Evolutionary conservation across 2,113 vertebrate species (phyloP).

Genomic region (Capra hircus): DNA sequence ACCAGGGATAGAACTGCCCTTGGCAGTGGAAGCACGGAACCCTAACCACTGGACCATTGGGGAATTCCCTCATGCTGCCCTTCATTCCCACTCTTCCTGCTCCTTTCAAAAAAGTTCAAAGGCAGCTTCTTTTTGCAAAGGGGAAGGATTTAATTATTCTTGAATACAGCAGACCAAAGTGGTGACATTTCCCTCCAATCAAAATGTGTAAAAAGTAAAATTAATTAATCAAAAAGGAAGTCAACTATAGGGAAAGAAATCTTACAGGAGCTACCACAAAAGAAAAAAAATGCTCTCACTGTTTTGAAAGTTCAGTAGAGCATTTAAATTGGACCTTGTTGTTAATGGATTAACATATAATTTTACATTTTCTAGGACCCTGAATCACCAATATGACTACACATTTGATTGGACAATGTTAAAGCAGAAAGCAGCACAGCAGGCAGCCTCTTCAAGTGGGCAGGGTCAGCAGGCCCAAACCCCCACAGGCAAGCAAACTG

Average conservation of each 20-base stretch:
- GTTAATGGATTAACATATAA: neutral
- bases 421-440: constrained; percentile 99
- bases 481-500: constrained; percentile 99
- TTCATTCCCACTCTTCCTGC: neutral
- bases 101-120: neutral
- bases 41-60: neutral
- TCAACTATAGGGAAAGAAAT: neutral
- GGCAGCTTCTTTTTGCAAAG: neutral
- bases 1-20: neutral
- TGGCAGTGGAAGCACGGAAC: neutral
- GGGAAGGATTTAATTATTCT: neutral
- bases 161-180: neutral
- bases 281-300: neutral
- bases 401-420: constrained; percentile 99
- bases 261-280: neutral
- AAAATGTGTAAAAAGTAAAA: neutral
- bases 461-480: constrained; percentile 99
- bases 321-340: neutral
- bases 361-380: constrained; percentile 85
- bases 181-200: neutral
- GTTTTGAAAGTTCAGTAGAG: neutral
- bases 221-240: neutral
- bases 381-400: constrained; percentile 99
- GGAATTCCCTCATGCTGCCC: neutral
- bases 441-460: constrained; percentile 98